Conservation (phyloP, 2,888 invertebrate species). For the Coelopa pilipes region DNA sequence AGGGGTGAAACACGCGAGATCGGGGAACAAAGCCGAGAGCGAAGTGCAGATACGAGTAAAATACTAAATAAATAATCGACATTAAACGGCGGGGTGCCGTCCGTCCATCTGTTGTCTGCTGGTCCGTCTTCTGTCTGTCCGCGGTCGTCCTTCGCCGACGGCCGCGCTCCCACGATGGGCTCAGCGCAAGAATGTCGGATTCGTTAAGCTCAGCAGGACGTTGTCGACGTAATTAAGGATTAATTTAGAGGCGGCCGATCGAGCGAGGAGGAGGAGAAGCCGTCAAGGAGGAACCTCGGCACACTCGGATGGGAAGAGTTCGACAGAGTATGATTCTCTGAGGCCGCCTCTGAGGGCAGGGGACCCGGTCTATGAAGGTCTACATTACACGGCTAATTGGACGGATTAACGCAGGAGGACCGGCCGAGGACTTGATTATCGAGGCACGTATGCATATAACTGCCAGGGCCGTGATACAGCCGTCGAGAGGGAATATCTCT, state of each 20-base stretch:
- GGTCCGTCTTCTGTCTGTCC: constrained; percentile 37
- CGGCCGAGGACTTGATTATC: too few species aligned
- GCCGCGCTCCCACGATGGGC: not conserved
- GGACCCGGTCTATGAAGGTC: constrained; percentile 5
- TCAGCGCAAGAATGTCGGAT: constrained; percentile 30
- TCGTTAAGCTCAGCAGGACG: constrained; percentile 59
- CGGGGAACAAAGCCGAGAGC: constrained; percentile 14
- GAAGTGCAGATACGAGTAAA: constrained; percentile 29
- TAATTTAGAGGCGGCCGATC: constrained; percentile 56
- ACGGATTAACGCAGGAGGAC: not conserved
- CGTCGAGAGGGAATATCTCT: too few species aligned
- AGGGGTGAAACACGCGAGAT: not conserved
- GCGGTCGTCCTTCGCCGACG: constrained; percentile 37
- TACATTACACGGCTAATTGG: constrained; percentile 24
- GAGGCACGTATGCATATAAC: too few species aligned
- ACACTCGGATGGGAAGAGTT: not conserved
- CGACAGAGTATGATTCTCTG: constrained; percentile 5
- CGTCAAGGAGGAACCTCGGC: not conserved
- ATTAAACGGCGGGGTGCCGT: constrained; percentile 63
- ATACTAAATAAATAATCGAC: constrained; percentile 60
- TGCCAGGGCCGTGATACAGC: too few species aligned
- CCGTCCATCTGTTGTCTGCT: constrained; percentile 26
- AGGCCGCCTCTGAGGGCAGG: constrained; percentile 2
- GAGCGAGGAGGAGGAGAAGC: not conserved
- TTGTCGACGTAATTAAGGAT: constrained; percentile 65